These are phyloP conservation scores for Drosophila guanche DNA, from an alignment of 1,140 invertebrate genomes.

Conservation along the genomic window DNA sequence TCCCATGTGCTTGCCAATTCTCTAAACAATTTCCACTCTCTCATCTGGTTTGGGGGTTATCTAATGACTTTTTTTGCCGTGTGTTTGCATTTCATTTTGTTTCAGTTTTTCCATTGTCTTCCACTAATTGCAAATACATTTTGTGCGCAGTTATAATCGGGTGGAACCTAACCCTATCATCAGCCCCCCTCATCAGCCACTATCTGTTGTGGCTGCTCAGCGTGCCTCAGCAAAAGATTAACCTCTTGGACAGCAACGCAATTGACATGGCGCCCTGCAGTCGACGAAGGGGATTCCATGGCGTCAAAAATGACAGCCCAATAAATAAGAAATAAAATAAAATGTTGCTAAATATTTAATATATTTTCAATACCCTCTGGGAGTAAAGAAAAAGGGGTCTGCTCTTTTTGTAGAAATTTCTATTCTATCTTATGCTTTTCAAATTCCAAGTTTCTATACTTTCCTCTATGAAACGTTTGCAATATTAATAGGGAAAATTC, in stretches of 20 bases:
- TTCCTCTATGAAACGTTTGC: too few relatives aligned
- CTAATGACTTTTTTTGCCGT: slow-evolving; percentile 50
- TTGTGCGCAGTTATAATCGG: slow-evolving; percentile 54
- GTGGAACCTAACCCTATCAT: slow-evolving; percentile 6
- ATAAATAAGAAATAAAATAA: slow-evolving; percentile 33
- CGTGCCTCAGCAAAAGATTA: slow-evolving; percentile 16
- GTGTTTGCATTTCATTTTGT: slow-evolving; percentile 49
- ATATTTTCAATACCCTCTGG: background rate
- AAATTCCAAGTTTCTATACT: too few relatives aligned
- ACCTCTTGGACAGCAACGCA: slow-evolving; percentile 26
- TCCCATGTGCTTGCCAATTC: background rate
- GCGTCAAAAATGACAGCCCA: slow-evolving; percentile 35
- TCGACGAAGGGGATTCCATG: slow-evolving; percentile 38
- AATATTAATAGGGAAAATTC: too few relatives aligned
- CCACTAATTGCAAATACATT: slow-evolving; percentile 55
- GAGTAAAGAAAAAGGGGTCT: background rate
- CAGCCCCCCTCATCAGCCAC: background rate
- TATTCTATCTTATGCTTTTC: too few relatives aligned
- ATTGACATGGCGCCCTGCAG: slow-evolving; percentile 42
- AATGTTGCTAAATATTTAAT: background rate
- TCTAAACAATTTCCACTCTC: too few relatives aligned
- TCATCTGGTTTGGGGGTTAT: slow-evolving; percentile 17
- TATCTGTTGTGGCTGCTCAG: slow-evolving; percentile 21
- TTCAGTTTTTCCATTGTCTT: slow-evolving; percentile 43
- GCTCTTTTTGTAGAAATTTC: background rate